phyloP scores from a whole-genome alignment of 2,113 vertebrate species.

The Nycticryphes semicollaris region DNA sequence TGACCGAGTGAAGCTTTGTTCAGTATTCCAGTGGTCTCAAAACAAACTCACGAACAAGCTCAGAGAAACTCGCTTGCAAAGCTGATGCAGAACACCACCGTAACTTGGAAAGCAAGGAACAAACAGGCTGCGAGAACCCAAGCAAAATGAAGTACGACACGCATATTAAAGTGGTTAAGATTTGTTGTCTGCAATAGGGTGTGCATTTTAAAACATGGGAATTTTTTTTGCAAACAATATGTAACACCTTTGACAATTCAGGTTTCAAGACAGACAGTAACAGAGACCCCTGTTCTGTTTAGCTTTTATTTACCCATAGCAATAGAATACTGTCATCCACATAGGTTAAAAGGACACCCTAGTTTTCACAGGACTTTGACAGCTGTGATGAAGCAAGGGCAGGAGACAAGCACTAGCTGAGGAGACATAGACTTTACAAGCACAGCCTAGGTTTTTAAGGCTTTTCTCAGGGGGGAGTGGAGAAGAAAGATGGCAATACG shows the following conservation, averaged over 20 bases:
- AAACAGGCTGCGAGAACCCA: background rate
- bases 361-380: background rate
- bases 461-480: background rate
- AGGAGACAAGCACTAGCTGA: background rate
- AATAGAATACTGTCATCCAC: background rate
- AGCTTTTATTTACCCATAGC: background rate
- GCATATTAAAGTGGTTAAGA: background rate
- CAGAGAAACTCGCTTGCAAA: background rate
- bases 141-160: background rate
- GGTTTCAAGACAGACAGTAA: background rate
- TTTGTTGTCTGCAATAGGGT: background rate
- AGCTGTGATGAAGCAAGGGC: background rate
- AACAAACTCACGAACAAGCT: background rate
- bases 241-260: background rate
- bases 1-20: rapidly evolving
- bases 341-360: background rate
- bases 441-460: background rate
- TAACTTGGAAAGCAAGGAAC: background rate
- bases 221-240: background rate
- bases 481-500: background rate
- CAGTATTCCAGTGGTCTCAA: background rate
- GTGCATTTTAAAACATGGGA: background rate
- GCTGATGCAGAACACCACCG: background rate
- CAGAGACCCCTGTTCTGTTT: background rate
- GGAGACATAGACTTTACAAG: background rate